These are phyloP conservation scores for Conus canariensis DNA, from an alignment of 2,888 invertebrate genomes.

Conservation along the genomic window DNA sequence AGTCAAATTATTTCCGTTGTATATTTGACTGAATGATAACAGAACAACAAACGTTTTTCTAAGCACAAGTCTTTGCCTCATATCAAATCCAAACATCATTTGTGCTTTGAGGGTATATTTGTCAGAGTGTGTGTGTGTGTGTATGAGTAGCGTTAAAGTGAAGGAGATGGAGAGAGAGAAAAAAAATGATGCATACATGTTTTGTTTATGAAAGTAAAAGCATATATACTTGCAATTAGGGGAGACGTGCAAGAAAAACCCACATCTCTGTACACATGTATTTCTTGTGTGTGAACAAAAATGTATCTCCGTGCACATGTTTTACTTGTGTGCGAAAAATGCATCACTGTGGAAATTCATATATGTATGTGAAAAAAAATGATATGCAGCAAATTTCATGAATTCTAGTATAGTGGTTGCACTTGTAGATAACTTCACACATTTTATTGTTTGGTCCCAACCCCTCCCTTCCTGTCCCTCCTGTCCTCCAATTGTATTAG, in stretches of 20 bases:
- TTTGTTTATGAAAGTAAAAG: not conserved
- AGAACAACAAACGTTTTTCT: not conserved
- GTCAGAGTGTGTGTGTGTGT: not conserved
- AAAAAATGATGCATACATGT: not conserved
- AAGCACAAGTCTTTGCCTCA: not conserved
- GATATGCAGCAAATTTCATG: not conserved
- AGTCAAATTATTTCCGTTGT: not conserved
- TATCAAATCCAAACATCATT: constrained; percentile 7
- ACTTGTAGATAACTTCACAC: constrained; percentile 8
- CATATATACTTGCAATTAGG: not conserved
- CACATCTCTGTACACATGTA: not conserved
- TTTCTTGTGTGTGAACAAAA: not conserved
- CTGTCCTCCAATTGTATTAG: too few relatives aligned
- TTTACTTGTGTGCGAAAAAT: too few relatives aligned
- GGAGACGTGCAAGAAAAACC: not conserved
- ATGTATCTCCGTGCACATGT: too few relatives aligned
- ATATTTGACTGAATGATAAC: not conserved
- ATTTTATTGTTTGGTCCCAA: not conserved
- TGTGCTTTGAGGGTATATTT: not conserved
- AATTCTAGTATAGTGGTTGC: constrained; percentile 4
- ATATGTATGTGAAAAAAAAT: not conserved
- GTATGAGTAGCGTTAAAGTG: not conserved
- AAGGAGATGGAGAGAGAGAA: not conserved
- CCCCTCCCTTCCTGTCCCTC: too few relatives aligned
- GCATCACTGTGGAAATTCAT: too few relatives aligned